Evolutionary conservation across 2,797 vertebrate genomes (phyloP), one percentile per base, ranked within the genome.

Genomic region (Sus cebifrons): DNA sequence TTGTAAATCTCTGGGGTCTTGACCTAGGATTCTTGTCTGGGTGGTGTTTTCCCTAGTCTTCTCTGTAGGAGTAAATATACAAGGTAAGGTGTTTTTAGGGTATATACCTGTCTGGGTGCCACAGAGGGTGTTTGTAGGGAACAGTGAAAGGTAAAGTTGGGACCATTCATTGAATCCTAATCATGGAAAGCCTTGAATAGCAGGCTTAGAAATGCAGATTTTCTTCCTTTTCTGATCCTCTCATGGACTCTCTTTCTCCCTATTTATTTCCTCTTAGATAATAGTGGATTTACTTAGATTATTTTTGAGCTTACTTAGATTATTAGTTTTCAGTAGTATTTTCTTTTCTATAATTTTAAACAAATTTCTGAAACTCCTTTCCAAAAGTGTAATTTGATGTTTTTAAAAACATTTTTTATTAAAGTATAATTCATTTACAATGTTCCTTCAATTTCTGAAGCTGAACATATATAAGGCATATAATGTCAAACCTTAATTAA

Each of bases 341-440:
- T 68, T 68, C 49, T 17, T 88, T 58, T 64, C 29, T 77, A 15
- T 81, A 83, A 36, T 81, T 90, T 96, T 68, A 94, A 95, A 71
- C 10, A 81, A 49, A 77, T 36, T 91, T 96, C 84, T 92, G n/a
- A 93, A 89, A 73, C 65, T 62, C 49, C 49, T 95, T 95, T 94
- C 29, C 3, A 60, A 73, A 92, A 93, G 15, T 44, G 0, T 81
- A 78, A 73, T 91, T 92, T 96, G 85, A 52, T 54, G 25, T 82
- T 91, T 82, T 91, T 95, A 49, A 6, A 49, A 49, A 49, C 6
- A 49, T 49, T 49, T 49, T 49, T 49, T 49, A 49, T 49, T 49
- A 49, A 49, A 49, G 44, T 49, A 49, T 49, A 49, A 49, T 49
- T 49, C 6, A 49, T 49, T 49, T 49, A 49, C 44, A 49, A 49